Percentiles rank a stretch among this genome's conserved stretches.
phyloP scores from a whole-genome alignment of 2,113 vertebrate genomes.

The Cathartes aura region DNA sequence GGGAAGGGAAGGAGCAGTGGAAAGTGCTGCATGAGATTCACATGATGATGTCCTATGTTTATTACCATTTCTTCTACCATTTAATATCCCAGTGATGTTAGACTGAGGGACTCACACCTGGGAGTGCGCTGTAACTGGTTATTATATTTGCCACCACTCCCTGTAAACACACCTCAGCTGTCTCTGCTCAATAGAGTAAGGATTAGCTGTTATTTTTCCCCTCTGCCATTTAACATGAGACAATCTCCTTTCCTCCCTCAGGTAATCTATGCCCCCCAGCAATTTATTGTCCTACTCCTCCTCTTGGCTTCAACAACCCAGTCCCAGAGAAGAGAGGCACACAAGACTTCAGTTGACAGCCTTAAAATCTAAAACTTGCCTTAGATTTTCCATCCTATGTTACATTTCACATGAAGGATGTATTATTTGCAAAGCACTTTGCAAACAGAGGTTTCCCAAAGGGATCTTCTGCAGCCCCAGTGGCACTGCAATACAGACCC shows the following conservation, averaged over 20 bases:
- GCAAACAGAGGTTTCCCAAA: not conserved
- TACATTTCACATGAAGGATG: not conserved
- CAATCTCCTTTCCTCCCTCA: not conserved
- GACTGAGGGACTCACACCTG: not conserved
- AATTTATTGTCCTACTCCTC: not conserved
- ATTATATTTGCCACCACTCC: not conserved
- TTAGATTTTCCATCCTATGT: not conserved
- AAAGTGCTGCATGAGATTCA: not conserved
- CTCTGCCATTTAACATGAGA: not conserved
- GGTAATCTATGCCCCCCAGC: not conserved
- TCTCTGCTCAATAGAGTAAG: not conserved
- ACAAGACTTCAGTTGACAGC: not conserved
- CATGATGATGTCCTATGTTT: not conserved
- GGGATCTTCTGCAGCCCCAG: not conserved
- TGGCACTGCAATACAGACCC: not conserved
- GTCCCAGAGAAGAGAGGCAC: not conserved
- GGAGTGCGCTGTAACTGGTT: not conserved
- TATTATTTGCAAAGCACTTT: not conserved
- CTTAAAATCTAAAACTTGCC: not conserved
- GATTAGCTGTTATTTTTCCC: not conserved
- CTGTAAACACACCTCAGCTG: not conserved
- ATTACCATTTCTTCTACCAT: not conserved
- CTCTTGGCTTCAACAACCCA: not conserved
- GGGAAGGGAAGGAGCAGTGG: not conserved
- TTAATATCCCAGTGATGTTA: not conserved